Percentiles rank a stretch among this genome's conserved stretches.
These are phyloP conservation scores for Crocallis elinguaria DNA, from an alignment of 2,888 invertebrate genomes.

Conservation along the genomic window DNA sequence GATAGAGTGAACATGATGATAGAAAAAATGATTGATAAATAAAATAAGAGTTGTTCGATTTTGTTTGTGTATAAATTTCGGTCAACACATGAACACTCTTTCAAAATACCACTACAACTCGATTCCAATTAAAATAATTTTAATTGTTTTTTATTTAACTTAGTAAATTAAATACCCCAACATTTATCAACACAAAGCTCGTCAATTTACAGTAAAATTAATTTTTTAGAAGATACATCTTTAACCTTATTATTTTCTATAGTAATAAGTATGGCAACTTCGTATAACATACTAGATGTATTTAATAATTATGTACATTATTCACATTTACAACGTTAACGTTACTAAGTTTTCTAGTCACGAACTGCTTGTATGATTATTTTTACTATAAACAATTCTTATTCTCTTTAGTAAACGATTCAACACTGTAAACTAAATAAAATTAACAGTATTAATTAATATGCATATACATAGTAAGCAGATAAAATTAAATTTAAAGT, in stretches of 20 bases:
- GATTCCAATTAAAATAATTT: not conserved
- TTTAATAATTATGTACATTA: slow-evolving; percentile 51
- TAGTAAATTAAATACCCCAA: slow-evolving; percentile 30
- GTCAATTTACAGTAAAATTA: slow-evolving; percentile 50
- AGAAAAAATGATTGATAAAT: not conserved
- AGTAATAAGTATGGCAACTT: slow-evolving; percentile 67
- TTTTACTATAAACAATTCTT: slow-evolving; percentile 1
- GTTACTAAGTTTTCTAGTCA: slow-evolving; percentile 32
- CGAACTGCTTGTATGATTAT: slow-evolving; percentile 22
- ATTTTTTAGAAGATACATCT: slow-evolving; percentile 41
- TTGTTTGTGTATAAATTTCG: not conserved
- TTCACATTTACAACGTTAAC: slow-evolving; percentile 42
- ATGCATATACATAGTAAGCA: not conserved
- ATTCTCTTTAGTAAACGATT: not conserved
- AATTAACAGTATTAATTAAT: not conserved
- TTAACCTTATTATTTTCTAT: slow-evolving; percentile 33
- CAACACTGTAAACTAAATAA: not conserved
- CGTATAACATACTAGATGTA: slow-evolving; percentile 55
- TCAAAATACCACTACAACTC: not conserved
- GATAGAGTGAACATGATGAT: not conserved
- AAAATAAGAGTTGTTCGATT: not conserved
- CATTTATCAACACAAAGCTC: slow-evolving; percentile 59
- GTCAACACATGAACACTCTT: not conserved
- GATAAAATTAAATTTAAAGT: not conserved
- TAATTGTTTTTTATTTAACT: slow-evolving; percentile 21